Evolutionary conservation across 2,113 vertebrate genomes (phyloP).

Genomic region (Microtus montanus): DNA sequence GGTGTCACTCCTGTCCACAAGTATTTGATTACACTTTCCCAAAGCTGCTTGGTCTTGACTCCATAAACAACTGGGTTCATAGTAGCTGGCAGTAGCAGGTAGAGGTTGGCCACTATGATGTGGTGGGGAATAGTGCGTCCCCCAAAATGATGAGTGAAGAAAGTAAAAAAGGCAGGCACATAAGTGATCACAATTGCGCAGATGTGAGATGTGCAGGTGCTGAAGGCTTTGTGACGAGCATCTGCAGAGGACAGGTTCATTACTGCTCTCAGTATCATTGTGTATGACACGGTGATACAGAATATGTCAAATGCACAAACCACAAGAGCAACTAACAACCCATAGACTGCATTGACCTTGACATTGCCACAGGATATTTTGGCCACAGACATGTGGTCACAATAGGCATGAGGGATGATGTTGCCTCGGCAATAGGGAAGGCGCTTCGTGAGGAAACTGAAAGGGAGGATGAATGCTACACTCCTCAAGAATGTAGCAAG

Average conservation of each 20-base stretch:
- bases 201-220: slow-evolving; percentile 46
- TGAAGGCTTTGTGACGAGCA: slow-evolving; percentile 60
- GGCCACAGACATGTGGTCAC: slow-evolving; percentile 75
- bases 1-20: background rate
- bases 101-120: slow-evolving; percentile 65
- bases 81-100: slow-evolving; percentile 57
- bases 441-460: slow-evolving; percentile 62
- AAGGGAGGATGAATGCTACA: slow-evolving; percentile 59
- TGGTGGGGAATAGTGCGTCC: background rate
- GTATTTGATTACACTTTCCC: background rate
- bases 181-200: slow-evolving; percentile 64
- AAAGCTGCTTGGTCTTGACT: slow-evolving; percentile 66
- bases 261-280: slow-evolving; percentile 62
- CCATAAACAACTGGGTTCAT: slow-evolving; percentile 73
- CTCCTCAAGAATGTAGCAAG: slow-evolving; percentile 20
- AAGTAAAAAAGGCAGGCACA: slow-evolving; percentile 63
- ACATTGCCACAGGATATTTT: slow-evolving; percentile 69
- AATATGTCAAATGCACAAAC: slow-evolving; percentile 71
- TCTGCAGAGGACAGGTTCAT: slow-evolving; percentile 60
- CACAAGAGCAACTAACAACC: slow-evolving; percentile 63
- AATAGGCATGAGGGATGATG: slow-evolving; percentile 68
- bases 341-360: slow-evolving; percentile 61
- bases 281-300: slow-evolving; percentile 65
- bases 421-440: slow-evolving; percentile 67
- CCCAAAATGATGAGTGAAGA: slow-evolving; percentile 57